phyloP scores from a whole-genome alignment of 2,113 vertebrate genomes.

The Lutjanus erythropterus region DNA sequence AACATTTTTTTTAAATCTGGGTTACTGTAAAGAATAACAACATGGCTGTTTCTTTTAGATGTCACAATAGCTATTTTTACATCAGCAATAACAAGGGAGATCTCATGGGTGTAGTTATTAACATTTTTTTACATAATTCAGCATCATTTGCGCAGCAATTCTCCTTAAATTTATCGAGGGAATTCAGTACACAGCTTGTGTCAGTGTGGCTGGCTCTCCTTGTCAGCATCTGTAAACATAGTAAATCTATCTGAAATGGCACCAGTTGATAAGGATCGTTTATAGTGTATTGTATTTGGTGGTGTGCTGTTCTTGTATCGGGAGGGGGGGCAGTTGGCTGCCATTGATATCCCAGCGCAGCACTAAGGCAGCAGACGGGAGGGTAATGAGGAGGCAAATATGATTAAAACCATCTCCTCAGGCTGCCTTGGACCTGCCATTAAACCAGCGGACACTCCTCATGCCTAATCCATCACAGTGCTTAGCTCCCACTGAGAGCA shows the following conservation, averaged over 20 bases:
- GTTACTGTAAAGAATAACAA: neutral
- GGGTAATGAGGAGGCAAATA: conserved; percentile 85
- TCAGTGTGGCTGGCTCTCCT: neutral
- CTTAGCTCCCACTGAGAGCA: conserved; percentile 74
- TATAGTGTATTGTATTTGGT: conserved; percentile 19
- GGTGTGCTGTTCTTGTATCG: conserved; percentile 45
- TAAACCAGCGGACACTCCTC: conserved; percentile 77
- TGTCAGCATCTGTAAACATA: neutral
- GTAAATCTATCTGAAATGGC: conserved; percentile 27
- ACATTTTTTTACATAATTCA: conserved; percentile 5
- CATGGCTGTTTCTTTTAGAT: neutral
- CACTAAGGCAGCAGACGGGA: conserved; percentile 74
- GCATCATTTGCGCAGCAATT: neutral
- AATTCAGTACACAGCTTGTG: neutral
- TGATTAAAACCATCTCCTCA: conserved; percentile 83
- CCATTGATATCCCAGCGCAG: conserved; percentile 61
- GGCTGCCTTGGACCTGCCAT: conserved; percentile 79
- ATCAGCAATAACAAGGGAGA: conserved; percentile 2
- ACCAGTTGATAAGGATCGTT: conserved; percentile 2
- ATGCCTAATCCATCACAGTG: conserved; percentile 79
- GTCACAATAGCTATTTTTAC: neutral
- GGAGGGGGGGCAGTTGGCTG: conserved; percentile 30
- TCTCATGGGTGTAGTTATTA: conserved; percentile 1
- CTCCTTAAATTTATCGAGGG: neutral
- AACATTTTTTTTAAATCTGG: no score